These are phyloP conservation scores for Patella depressa DNA, from an alignment of 2,888 invertebrate species.

Conservation along the genomic window DNA sequence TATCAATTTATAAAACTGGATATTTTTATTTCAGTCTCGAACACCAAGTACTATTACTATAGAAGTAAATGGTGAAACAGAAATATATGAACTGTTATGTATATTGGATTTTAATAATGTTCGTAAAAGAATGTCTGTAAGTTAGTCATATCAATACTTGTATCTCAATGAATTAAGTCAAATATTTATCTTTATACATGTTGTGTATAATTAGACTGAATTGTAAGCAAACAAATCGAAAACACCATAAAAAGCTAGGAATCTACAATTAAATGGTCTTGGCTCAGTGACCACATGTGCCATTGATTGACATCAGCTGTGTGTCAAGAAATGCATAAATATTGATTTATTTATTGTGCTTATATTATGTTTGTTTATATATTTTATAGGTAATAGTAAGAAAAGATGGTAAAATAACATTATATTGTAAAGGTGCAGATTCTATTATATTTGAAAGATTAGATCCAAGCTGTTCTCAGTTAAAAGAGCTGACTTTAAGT, in stretches of 20 bases:
- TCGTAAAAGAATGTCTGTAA: constrained; percentile 97
- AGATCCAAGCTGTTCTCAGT: constrained; percentile 81
- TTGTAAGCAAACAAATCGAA: no score
- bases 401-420: constrained; percentile 74
- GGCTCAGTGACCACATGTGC: no score
- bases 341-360: no score
- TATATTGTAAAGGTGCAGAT: constrained; percentile 99
- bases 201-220: no score
- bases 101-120: constrained; percentile 99
- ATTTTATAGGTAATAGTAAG: constrained; percentile 65
- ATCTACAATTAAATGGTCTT: no score
- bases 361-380: constrained; percentile 7
- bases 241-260: no score
- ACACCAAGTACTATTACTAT: constrained; percentile 74
- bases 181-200: background rate
- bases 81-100: constrained; percentile 90
- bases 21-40: constrained; percentile 66
- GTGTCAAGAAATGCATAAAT: no score
- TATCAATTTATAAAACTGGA: no score
- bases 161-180: no score
- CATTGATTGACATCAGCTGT: no score
- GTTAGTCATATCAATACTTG: constrained; percentile 39
- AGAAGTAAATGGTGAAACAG: constrained; percentile 77
- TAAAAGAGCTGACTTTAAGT: constrained; percentile 88
- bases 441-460: constrained; percentile 96